Percentiles rank a stretch among this genome's conserved stretches.
Evolutionary conservation across 37 sponge, comb jelly and placozoan genomes (phyloP).

Genomic region (Agelas oroides): DNA sequence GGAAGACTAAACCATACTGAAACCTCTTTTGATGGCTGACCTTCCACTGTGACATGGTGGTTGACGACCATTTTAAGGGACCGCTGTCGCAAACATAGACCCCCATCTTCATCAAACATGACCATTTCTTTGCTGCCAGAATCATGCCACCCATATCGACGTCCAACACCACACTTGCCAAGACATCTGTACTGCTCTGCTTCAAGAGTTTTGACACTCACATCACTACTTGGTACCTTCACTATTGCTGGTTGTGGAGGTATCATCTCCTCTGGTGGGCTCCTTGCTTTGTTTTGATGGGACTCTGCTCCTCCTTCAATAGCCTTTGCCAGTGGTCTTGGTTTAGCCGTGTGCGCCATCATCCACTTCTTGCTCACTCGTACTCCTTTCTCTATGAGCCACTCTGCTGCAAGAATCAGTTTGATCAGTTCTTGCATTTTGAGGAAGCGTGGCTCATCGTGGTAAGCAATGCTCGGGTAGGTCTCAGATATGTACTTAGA

Average conservation of each 20-base stretch:
- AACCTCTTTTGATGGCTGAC: background rate
- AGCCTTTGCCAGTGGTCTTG: background rate
- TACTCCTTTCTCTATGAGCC: conserved; percentile 27
- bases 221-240: background rate
- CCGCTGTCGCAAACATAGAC: background rate
- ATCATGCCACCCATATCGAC: conserved; percentile 7
- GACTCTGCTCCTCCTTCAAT: background rate
- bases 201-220: background rate
- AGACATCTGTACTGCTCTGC: background rate
- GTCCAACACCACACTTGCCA: background rate
- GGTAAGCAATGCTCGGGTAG: conserved; percentile 24
- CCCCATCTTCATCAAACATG: conserved; percentile 1
- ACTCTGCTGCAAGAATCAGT: conserved; percentile 43
- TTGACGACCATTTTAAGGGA: background rate
- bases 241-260: background rate
- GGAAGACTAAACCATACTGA: background rate
- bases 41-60: background rate
- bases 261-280: background rate
- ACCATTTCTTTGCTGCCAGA: background rate
- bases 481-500: conserved; percentile 33
- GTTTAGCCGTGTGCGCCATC: background rate
- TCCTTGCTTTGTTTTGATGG: background rate
- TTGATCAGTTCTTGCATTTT: conserved; percentile 47
- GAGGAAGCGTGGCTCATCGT: conserved; percentile 57
- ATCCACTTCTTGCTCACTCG: conserved; percentile 35